Percentiles rank a stretch among this genome's conserved stretches.
These are phyloP conservation scores for Lineus longissimus DNA, from an alignment of 1,140 invertebrate species.

Conservation along the genomic window DNA sequence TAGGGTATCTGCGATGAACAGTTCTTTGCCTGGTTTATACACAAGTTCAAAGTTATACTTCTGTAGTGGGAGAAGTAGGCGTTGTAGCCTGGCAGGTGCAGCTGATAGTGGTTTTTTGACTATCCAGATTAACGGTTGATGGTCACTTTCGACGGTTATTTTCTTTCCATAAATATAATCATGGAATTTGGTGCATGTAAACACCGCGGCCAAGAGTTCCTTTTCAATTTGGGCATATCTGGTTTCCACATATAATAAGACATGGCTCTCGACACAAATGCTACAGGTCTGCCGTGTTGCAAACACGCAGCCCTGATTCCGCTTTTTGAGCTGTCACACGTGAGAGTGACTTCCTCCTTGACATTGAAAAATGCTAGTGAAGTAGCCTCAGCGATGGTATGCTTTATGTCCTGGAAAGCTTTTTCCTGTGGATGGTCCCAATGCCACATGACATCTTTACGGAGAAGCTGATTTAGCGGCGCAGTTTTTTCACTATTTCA, in stretches of 20 bases:
- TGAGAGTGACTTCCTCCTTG: too few species aligned
- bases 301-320: neutral
- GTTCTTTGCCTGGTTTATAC: neutral
- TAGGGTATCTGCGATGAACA: neutral
- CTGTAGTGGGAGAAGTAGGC: neutral
- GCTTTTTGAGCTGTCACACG: too few species aligned
- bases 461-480: constrained; percentile 16
- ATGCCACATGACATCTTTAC: constrained; percentile 13
- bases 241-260: neutral
- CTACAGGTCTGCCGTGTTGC: neutral
- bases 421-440: constrained; percentile 12
- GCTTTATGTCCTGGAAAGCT: too few species aligned
- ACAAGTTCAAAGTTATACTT: too few species aligned
- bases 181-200: neutral
- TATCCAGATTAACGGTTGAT: neutral
- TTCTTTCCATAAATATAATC: neutral
- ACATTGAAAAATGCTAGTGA: too few species aligned
- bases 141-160: neutral
- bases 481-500: constrained; percentile 22
- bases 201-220: neutral
- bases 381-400: too few species aligned
- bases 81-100: constrained; percentile 1
- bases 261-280: neutral
- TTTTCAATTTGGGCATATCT: constrained; percentile 4
- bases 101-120: neutral